Conservation (phyloP, 1,140 invertebrate species). For the Achroia grisella region DNA sequence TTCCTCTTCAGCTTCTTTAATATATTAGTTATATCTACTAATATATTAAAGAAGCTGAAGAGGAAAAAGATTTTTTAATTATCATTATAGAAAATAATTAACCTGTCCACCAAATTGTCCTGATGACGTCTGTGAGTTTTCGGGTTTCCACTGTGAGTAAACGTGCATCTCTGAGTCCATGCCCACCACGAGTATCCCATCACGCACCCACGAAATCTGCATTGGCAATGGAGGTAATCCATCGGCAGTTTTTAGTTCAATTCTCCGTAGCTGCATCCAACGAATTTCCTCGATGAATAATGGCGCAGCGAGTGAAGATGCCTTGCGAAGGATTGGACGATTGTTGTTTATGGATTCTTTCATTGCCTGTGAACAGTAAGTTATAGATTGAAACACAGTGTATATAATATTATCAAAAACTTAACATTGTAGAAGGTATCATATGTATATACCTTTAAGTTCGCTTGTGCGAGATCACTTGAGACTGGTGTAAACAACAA, state of each 20-base stretch:
- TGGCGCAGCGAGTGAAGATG: slow-evolving; percentile 88
- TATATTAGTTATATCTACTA: too few species aligned
- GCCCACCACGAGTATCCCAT: slow-evolving; percentile 97
- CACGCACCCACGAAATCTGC: slow-evolving; percentile 98
- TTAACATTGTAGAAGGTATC: background rate
- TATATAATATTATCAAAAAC: too few species aligned
- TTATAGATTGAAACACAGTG: too few species aligned
- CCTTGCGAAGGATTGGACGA: slow-evolving; percentile 88
- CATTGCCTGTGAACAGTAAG: slow-evolving; percentile 79
- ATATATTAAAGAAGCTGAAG: too few species aligned
- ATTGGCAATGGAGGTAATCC: slow-evolving; percentile 96
- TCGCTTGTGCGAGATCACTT: slow-evolving; percentile 92
- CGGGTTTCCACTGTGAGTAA: slow-evolving; percentile 97
- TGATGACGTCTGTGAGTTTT: slow-evolving; percentile 62
- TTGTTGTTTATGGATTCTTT: slow-evolving; percentile 87
- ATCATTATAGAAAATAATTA: background rate
- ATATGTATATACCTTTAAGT: slow-evolving; percentile 79
- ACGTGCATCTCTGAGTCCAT: slow-evolving; percentile 99
- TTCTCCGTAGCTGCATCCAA: slow-evolving; percentile 96
- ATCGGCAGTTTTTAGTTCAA: slow-evolving; percentile 95
- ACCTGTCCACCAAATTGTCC: slow-evolving; percentile 38
- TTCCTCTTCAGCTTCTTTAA: too few species aligned
- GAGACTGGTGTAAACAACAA: slow-evolving; percentile 89
- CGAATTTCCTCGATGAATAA: slow-evolving; percentile 90
- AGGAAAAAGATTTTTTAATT: too few species aligned